Evolutionary conservation across 1,140 invertebrate species (phyloP), one percentile per base, ranked within the genome.

Genomic region (Papilio polytes): DNA sequence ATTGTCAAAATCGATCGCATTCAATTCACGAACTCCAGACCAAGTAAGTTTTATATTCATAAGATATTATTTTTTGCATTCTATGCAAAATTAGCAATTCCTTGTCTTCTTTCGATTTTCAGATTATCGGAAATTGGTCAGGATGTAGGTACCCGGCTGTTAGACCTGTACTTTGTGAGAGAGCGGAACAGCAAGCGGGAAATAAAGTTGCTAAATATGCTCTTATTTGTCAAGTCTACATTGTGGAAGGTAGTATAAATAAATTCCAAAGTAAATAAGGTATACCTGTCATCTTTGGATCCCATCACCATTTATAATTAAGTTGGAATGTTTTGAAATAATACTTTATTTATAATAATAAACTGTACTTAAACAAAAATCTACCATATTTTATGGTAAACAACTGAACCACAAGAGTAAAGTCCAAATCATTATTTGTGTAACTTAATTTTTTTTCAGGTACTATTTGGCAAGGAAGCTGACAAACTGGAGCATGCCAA

Each of bases 401-500:
- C 36, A 41, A 41, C 36, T 41, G 36, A 41, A 41, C 36, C 7
- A 8, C 36, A 41, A 8, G 7, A 41, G 36, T 41, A 26, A 26
- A 26, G 26, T 26, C 2, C 26, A 70, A 44, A 12, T 44, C 70
- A 15, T 44, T 31, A 53, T 15, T 76, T 77, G 74, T 13, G 22
- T 81, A 74, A 10, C 18, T 56, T 44, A 18, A 66, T 56, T 73
- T 51, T 63, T 80, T 80, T 96, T 51, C 91, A 98, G 97, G 98
- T 97, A 80, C 95, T 99, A 1, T 99, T 99, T 96, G 98, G 98
- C 13, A 98, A 98, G 91, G 99, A 99, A 96, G 99, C 99, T 77
- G 99, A 99, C 91, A 99, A 99, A 94, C 94, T 99, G 80, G 99
- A 99, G 93, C 98, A 99, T 95, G 98, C 99, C 12, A 99, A 99